Conservation (phyloP, 2,797 vertebrate species). For the Hypotaenidia okinawae region DNA sequence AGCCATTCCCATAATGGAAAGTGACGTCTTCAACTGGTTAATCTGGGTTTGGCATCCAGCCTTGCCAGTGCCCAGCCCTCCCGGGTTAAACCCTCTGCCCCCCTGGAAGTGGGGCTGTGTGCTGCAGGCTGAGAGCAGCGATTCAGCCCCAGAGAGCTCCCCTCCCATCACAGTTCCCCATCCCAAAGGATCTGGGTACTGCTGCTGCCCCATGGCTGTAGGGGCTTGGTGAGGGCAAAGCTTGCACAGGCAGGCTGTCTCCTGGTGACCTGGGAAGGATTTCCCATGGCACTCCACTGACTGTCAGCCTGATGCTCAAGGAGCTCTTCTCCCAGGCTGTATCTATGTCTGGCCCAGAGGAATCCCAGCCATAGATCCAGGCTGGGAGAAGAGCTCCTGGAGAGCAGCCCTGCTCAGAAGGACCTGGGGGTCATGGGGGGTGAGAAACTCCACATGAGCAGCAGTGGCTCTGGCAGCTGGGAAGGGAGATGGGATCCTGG, state of each 20-base stretch:
- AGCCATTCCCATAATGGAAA: conserved; percentile 52
- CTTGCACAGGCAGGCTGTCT: neutral
- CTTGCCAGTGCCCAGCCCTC: neutral
- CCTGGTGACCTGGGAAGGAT: too few relatives aligned
- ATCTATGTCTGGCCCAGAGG: too few relatives aligned
- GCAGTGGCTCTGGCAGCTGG: too few relatives aligned
- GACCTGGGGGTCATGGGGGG: too few relatives aligned
- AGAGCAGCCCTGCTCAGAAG: too few relatives aligned
- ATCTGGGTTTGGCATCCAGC: conserved; percentile 28
- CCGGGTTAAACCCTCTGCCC: conserved; percentile 12
- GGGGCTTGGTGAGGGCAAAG: neutral
- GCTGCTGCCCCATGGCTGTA: neutral
- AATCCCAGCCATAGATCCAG: too few relatives aligned
- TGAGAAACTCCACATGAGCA: too few relatives aligned
- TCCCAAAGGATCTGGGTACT: neutral
- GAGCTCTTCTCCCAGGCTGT: too few relatives aligned
- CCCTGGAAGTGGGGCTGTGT: fast-evolving
- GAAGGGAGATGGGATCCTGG: too few relatives aligned
- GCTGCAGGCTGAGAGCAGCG: neutral
- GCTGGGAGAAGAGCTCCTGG: too few relatives aligned
- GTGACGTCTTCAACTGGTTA: conserved; percentile 47
- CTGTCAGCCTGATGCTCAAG: neutral
- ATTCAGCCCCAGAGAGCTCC: neutral
- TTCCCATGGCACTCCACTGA: fast-evolving
- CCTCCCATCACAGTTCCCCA: neutral